Evolutionary conservation across 2,888 invertebrate genomes (phyloP).

Genomic region (Hemaris fuciformis): DNA sequence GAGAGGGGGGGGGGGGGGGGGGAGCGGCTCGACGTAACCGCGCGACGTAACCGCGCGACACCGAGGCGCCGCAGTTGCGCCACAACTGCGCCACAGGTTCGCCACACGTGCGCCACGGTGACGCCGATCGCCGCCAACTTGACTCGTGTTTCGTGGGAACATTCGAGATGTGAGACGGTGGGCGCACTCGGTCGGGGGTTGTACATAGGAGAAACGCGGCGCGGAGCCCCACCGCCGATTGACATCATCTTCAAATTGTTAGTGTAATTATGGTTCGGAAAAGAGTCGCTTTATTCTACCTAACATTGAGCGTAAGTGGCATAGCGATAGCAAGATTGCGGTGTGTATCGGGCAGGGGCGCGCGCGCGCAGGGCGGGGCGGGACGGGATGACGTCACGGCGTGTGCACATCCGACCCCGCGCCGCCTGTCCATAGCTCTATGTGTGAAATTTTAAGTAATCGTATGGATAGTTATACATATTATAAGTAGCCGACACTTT

Average conservation of each 20-base stretch:
- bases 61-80: too few relatives aligned
- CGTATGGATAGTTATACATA: conserved; percentile 76
- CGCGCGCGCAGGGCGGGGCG: conserved; percentile 15
- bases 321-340: conserved; percentile 67
- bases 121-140: conserved; percentile 41
- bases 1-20: conserved; percentile 39
- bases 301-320: conserved; percentile 69
- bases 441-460: conserved; percentile 79
- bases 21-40: too few relatives aligned
- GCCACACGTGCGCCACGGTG: conserved; percentile 36
- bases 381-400: neutral
- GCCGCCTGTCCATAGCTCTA: conserved; percentile 51
- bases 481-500: conserved; percentile 81
- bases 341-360: conserved; percentile 48
- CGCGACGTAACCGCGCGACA: too few relatives aligned
- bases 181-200: neutral
- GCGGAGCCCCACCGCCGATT: conserved; percentile 32
- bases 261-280: conserved; percentile 70
- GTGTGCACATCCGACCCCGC: neutral
- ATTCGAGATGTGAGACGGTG: conserved; percentile 16
- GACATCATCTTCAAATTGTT: conserved; percentile 58
- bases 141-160: conserved; percentile 46
- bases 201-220: conserved; percentile 11
- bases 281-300: conserved; percentile 68
- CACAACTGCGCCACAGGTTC: too few relatives aligned